Percentiles rank a stretch among this genome's conserved stretches.
Evolutionary conservation across 35 echinoderm and acorn worm species (phyloP).

Genomic region (Chiridota heheva): DNA sequence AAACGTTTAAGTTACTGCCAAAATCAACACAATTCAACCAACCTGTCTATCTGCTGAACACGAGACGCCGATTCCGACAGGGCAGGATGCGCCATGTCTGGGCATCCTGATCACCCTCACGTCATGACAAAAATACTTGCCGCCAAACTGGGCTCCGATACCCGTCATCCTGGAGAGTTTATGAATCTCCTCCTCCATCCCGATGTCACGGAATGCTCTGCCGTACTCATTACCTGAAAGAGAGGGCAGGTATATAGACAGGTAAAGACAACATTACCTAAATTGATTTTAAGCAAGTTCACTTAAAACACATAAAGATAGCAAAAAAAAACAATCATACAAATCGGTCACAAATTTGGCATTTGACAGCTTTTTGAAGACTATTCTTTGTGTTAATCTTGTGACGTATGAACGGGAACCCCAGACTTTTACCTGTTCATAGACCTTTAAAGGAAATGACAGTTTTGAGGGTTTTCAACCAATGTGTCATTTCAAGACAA

Average conservation of each 20-base stretch:
- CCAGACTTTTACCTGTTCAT: no score
- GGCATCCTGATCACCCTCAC: constrained; percentile 87
- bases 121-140: constrained; percentile 99
- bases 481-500: no score
- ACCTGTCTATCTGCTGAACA: constrained; percentile 99
- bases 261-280: background rate
- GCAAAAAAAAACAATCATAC: no score
- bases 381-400: no score
- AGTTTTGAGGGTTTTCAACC: no score
- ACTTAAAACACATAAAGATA: no score
- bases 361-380: no score
- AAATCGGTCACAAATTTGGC: no score
- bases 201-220: constrained; percentile 86
- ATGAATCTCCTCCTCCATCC: constrained; percentile 86
- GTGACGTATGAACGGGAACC: no score
- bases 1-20: no score
- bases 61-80: constrained; percentile 91
- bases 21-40: background rate
- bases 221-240: constrained; percentile 80
- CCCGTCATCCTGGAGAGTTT: constrained; percentile 69
- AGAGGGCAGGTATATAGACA: background rate
- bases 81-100: constrained; percentile 90
- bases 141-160: constrained; percentile 99
- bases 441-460: no score
- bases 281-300: no score